Conservation (phyloP, 2,113 vertebrate genomes). For the Buteo buteo region DNA sequence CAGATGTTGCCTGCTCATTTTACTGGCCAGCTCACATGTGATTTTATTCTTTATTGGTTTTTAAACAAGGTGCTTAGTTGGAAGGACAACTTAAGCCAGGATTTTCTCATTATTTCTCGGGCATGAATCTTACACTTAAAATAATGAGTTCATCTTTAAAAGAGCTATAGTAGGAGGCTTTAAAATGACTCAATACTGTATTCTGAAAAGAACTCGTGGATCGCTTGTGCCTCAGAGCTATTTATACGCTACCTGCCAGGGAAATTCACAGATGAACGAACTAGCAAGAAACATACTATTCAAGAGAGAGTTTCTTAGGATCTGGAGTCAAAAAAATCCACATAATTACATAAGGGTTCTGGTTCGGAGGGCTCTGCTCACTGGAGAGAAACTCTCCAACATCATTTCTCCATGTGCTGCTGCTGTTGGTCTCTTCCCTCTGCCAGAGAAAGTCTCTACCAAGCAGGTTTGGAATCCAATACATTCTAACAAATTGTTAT, state of each 20-base stretch:
- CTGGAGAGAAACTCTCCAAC: not conserved
- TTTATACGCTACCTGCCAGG: slow-evolving; percentile 63
- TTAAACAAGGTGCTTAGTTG: not conserved
- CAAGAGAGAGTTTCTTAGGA: not conserved
- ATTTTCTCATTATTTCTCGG: not conserved
- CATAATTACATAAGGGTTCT: slow-evolving; percentile 25
- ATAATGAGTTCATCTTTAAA: slow-evolving; percentile 50
- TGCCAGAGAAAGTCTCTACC: not conserved
- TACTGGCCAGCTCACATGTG: not conserved
- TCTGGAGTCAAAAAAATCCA: not conserved
- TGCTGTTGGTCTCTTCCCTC: not conserved
- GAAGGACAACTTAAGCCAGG: not conserved
- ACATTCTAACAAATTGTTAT: not conserved
- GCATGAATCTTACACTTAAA: slow-evolving; percentile 18
- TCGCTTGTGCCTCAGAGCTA: slow-evolving; percentile 57
- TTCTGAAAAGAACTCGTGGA: slow-evolving; percentile 62
- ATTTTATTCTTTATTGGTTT: not conserved
- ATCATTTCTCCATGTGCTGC: not conserved
- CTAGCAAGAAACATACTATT: slow-evolving; percentile 14
- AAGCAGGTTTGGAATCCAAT: not conserved
- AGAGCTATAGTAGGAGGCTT: slow-evolving; percentile 60
- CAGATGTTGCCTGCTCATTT: not conserved
- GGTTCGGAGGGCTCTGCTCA: not conserved
- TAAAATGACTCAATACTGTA: slow-evolving; percentile 61
- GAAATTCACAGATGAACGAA: slow-evolving; percentile 54